Base-by-base conservation (phyloP, 2,113 vertebrate species). In the Cyanoderma ruficeps region DNA sequence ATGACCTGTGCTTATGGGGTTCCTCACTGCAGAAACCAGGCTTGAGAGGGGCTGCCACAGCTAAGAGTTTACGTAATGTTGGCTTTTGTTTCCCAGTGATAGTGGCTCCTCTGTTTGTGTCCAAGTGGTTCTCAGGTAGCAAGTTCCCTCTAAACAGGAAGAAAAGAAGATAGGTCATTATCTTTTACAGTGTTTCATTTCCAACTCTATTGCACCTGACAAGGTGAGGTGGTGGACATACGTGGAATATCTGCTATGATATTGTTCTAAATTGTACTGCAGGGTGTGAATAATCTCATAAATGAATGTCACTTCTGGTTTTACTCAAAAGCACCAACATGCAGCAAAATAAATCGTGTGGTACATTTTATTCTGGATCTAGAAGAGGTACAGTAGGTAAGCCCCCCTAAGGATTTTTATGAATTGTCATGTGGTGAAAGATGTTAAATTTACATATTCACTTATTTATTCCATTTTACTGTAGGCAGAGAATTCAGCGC, bases 401-500 rank as follows among this genome's bases (percentile, higher is more conserved):
- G 61, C 47, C 17, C 63, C 63, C 63, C 55, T 78, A 82, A 95
- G 68, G 55, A 53, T 56, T 90, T 57, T 81, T 89, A 28, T 86
- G 52, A 76, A 49, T 81, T 97, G 89, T 90, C 91, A 92, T 72
- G 63, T 72, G 83, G 78, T 63, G 83, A 76, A 87, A 75, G 25
- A 59, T 89, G 91, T 95, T 95, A 95, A 90, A 82, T 96, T 93
- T 90, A 74, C 87, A 68, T 90, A 75, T 96, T 78, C 96, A 80
- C 94, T 92, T 95, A 28, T 82, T 94, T 91, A 49, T 78, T 88
- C 63, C 77, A 10, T 97, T 95, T 96, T 89, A 70, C 95, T 95
- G 59, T 97, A 99, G 99, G 98, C 98, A 79, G 96, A 98, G 93
- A 99, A 99, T 94, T 99, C 98, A 17, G 98, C 98, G 0, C 89